phyloP scores from a whole-genome alignment of 2,888 invertebrate genomes.

The Ophioninae sp. region DNA sequence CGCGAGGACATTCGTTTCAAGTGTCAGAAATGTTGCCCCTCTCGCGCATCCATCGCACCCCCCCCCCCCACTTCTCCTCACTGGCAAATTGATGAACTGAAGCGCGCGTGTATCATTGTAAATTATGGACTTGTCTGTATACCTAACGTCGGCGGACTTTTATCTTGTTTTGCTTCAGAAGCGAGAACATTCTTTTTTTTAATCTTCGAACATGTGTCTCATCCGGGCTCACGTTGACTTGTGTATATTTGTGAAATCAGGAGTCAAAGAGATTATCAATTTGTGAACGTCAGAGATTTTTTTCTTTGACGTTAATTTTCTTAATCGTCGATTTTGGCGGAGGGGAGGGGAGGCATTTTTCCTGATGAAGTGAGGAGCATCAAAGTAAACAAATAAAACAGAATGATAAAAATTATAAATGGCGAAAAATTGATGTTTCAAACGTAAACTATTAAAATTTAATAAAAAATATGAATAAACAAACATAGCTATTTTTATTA shows the following conservation, averaged over 20 bases:
- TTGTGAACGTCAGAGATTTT: constrained; percentile 24
- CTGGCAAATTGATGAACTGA: constrained; percentile 15
- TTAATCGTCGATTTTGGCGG: constrained; percentile 1
- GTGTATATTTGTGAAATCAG: constrained; percentile 21
- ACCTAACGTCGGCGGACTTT: constrained; percentile 4
- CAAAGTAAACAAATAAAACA: not conserved
- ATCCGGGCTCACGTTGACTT: constrained; percentile 19
- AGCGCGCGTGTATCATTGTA: not conserved
- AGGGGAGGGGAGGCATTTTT: constrained; percentile 17
- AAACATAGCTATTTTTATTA: too few species aligned
- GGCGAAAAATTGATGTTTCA: too few species aligned
- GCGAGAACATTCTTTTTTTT: constrained; percentile 7
- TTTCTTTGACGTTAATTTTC: constrained; percentile 12
- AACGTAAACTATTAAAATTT: too few species aligned
- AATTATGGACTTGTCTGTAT: constrained; percentile 1
- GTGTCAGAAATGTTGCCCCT: not conserved
- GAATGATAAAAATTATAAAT: too few species aligned
- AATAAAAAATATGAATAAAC: too few species aligned
- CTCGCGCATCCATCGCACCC: too few species aligned
- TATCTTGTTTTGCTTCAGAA: constrained; percentile 47
- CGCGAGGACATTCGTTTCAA: not conserved
- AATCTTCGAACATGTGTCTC: constrained; percentile 16
- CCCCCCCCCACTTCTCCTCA: not conserved
- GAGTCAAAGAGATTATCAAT: constrained; percentile 51
- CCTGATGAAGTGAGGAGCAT: not conserved